Evolutionary conservation across 2,888 invertebrate genomes (phyloP).

Genomic region (Entomobrya proxima): DNA sequence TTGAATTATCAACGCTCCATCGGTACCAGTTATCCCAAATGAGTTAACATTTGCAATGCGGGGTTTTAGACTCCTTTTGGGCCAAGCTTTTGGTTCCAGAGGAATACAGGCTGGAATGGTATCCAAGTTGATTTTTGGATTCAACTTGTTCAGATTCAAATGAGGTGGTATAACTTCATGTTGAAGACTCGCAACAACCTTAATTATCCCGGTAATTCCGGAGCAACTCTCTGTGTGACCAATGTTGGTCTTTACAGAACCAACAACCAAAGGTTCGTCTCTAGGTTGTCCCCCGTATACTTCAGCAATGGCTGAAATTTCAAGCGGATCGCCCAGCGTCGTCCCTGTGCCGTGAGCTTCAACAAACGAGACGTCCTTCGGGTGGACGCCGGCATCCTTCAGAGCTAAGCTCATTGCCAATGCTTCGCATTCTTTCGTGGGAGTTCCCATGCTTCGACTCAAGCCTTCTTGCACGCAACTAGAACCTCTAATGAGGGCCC

Average conservation of each 20-base stretch:
- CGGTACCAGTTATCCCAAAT: constrained; percentile 60
- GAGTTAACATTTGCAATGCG: constrained; percentile 49
- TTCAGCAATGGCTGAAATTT: constrained; percentile 50
- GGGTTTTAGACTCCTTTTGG: neutral
- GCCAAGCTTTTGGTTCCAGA: constrained; percentile 39
- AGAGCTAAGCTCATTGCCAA: constrained; percentile 51
- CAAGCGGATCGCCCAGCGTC: constrained; percentile 48
- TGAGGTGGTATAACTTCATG: constrained; percentile 66
- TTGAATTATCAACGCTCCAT: constrained; percentile 12
- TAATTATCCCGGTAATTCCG: constrained; percentile 42
- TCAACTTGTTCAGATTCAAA: constrained; percentile 54
- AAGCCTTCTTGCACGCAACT: constrained; percentile 55
- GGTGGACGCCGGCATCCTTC: constrained; percentile 41
- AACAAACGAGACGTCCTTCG: constrained; percentile 28
- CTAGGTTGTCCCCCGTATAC: constrained; percentile 33
- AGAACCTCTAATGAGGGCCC: constrained; percentile 50
- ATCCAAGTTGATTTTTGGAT: constrained; percentile 68
- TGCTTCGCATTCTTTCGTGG: constrained; percentile 47
- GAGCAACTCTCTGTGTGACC: constrained; percentile 41
- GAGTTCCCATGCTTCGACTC: constrained; percentile 45
- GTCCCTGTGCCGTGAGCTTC: constrained; percentile 49
- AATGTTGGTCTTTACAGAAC: constrained; percentile 46
- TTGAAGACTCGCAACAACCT: constrained; percentile 56
- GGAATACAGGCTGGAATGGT: constrained; percentile 67
- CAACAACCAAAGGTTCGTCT: constrained; percentile 49